phyloP scores from a whole-genome alignment of 92 coral and sea anemone genomes.

The Zoanthus solanderi region DNA sequence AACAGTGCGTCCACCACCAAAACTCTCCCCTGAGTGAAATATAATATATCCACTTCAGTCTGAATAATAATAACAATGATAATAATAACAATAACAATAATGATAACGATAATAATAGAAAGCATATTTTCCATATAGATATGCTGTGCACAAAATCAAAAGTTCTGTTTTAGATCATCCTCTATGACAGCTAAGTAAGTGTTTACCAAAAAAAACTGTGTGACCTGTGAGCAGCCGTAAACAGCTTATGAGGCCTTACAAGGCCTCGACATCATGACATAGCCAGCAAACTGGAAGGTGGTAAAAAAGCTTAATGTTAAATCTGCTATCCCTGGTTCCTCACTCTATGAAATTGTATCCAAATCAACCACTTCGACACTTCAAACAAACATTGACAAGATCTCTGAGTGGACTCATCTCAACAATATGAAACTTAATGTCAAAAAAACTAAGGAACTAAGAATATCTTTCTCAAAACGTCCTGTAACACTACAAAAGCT shows the following conservation, averaged over 20 bases:
- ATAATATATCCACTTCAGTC: background rate
- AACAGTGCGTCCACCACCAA: conserved; percentile 43
- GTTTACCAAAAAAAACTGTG: no score
- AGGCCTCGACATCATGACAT: no score
- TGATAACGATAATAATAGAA: no score
- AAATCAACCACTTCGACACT: conserved; percentile 8
- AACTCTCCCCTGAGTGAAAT: conserved; percentile 12
- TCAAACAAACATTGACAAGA: conserved; percentile 26
- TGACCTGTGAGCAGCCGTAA: no score
- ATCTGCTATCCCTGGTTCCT: background rate
- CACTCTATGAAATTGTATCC: conserved; percentile 32
- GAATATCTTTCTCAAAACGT: conserved; percentile 34
- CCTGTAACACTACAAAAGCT: conserved; percentile 24
- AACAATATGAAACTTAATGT: conserved; percentile 35
- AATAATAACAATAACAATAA: background rate
- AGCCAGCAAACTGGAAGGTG: no score
- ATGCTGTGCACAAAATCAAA: no score
- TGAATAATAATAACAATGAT: background rate
- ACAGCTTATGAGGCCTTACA: no score
- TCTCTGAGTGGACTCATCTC: background rate
- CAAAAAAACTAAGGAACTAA: conserved; percentile 47
- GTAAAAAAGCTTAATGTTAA: no score
- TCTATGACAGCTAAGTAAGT: no score
- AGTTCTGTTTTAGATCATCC: no score
- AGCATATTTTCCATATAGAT: no score